Base-by-base conservation (phyloP, 2,113 vertebrate genomes). In the Halcyon senegalensis region DNA sequence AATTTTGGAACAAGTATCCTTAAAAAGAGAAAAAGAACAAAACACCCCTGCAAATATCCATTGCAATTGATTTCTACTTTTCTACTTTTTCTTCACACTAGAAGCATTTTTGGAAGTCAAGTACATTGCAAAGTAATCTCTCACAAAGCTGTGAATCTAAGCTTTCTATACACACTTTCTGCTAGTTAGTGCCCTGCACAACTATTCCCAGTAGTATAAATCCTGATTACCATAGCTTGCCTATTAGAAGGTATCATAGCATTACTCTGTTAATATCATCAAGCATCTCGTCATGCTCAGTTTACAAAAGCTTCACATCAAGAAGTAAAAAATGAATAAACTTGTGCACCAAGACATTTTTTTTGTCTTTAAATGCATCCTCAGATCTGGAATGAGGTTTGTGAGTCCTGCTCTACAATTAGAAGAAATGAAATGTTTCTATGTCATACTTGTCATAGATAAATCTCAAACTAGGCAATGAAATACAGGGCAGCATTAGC, bases 221-320 rank as follows among this genome's bases (percentile, higher is more conserved):
- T 62, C 6, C 37, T 58, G 23, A 63, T 63, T 67, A 43, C 9
- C 23, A 20, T 7, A 75, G 7, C 11, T 68, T 76, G 13, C 23
- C 31, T 68, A 27, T 44, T 77, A 73, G 59, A 55, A 64, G 6
- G 11, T 53, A 58, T 58, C 13, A 28, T 23, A 63, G 6, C 46
- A 58, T 11, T 3, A 0, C n/a, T 90, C 17, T 75, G 9, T 67
- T 67, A 75, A 51, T 48, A 62, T 66, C 3, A 33, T 48, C 21
- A 72, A 31, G 39, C 59, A 55, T 41, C 11, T 69, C 1, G 0
- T 33, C 4, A 10, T 25, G 15, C 2, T 89, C 4, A 60, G n/a
- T 48, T 70, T 55, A 27, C 7, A 75, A 37, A 70, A 87, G 19
- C 3, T 16, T 89, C 51, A 70, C 23, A 58, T 48, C 31, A 35